These are phyloP conservation scores for Subanguina moxae DNA, from an alignment of 1,140 invertebrate genomes.

Conservation along the genomic window DNA sequence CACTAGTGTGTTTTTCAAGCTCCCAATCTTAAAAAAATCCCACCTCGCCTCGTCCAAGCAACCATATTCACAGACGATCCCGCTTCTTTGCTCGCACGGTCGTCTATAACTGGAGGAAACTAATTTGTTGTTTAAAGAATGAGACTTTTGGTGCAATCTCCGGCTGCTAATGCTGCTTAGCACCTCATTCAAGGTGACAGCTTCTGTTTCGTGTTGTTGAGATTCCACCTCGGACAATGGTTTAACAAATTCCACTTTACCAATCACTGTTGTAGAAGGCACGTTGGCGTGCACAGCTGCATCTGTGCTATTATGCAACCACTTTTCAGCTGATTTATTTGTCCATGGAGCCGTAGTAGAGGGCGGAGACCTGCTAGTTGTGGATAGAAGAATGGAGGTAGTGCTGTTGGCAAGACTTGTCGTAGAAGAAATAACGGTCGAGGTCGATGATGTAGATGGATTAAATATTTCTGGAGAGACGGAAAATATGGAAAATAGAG, in stretches of 20 bases:
- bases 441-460: background rate
- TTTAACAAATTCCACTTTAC: background rate
- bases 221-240: background rate
- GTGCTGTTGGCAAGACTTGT: background rate
- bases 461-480: background rate
- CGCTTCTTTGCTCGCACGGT: conserved; percentile 12
- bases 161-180: background rate
- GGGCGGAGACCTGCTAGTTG: background rate
- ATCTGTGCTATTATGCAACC: background rate
- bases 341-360: background rate
- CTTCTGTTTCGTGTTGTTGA: background rate
- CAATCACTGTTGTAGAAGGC: background rate
- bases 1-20: too few species aligned
- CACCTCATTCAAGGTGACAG: background rate
- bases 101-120: background rate
- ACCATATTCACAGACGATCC: conserved; percentile 19
- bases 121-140: background rate
- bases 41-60: conserved; percentile 16
- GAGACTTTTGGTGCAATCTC: background rate
- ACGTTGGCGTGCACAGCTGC: too few species aligned
- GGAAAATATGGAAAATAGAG: background rate
- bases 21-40: background rate
- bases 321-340: background rate
- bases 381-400: background rate
- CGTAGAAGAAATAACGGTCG: background rate